These are phyloP conservation scores for Carcina quercana DNA, from an alignment of 2,888 invertebrate species.

Conservation along the genomic window DNA sequence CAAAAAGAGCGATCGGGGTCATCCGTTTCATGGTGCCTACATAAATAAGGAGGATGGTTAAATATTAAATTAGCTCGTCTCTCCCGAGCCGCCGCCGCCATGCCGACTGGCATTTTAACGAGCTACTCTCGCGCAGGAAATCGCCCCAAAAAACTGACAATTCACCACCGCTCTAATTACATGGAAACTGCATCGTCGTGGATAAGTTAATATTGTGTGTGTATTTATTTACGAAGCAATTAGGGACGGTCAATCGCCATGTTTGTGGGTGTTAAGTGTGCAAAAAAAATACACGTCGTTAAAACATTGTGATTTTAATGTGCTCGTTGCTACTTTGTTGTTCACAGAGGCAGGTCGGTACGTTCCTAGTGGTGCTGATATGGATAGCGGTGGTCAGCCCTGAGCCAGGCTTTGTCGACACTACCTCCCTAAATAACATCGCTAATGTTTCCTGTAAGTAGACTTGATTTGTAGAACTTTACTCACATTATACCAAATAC, in stretches of 20 bases:
- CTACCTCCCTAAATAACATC: slow-evolving; percentile 21
- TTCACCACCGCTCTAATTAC: slow-evolving; percentile 44
- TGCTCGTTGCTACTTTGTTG: slow-evolving; percentile 2
- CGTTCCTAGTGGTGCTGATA: slow-evolving; percentile 15
- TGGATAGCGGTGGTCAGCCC: slow-evolving; percentile 17
- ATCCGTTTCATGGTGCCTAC: slow-evolving; percentile 34
- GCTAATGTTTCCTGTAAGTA: slow-evolving; percentile 24
- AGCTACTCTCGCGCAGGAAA: slow-evolving; percentile 39
- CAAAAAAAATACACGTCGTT: no score
- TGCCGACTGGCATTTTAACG: slow-evolving; percentile 58
- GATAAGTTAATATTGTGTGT: slow-evolving; percentile 7
- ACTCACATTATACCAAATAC: neutral
- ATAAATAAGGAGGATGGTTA: slow-evolving; percentile 49
- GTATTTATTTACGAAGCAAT: slow-evolving; percentile 5
- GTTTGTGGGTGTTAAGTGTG: no score
- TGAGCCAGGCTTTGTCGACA: slow-evolving; percentile 16
- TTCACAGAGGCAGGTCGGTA: slow-evolving; percentile 20
- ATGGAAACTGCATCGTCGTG: slow-evolving; percentile 31
- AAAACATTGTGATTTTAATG: no score
- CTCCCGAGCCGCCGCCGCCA: slow-evolving; percentile 40
- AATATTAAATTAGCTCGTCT: slow-evolving; percentile 54
- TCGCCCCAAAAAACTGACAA: slow-evolving; percentile 35
- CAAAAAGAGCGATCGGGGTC: slow-evolving; percentile 48
- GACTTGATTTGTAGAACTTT: no score
- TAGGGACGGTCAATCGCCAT: no score